These are phyloP conservation scores for Lordiphosa clarofinis DNA, from an alignment of 1,140 invertebrate species.

Conservation along the genomic window DNA sequence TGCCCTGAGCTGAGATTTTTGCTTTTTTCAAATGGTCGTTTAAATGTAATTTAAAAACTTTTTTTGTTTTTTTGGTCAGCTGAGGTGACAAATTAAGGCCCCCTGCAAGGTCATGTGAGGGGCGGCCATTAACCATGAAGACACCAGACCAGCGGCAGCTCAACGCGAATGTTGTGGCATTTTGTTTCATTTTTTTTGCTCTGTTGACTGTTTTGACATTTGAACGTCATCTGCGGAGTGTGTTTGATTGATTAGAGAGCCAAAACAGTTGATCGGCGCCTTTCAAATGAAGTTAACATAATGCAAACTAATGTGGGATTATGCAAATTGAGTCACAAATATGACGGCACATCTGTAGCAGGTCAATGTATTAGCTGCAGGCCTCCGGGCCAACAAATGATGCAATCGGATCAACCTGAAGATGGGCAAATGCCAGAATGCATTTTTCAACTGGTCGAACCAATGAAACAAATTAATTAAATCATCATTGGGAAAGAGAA, in stretches of 20 bases:
- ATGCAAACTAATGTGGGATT: slow-evolving; percentile 56
- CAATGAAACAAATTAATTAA: no score
- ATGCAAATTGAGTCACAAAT: slow-evolving; percentile 42
- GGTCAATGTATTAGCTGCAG: slow-evolving; percentile 39
- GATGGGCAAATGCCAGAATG: no score
- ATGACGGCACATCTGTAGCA: slow-evolving; percentile 7
- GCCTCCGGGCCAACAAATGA: slow-evolving; percentile 21
- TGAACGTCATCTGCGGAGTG: slow-evolving; percentile 20
- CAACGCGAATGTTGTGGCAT: slow-evolving; percentile 41
- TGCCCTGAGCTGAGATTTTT: slow-evolving; percentile 29
- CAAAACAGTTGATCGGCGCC: slow-evolving; percentile 35
- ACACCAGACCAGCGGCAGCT: neutral
- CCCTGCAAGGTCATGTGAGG: slow-evolving; percentile 68
- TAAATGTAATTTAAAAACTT: slow-evolving; percentile 67
- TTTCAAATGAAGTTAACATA: slow-evolving; percentile 40
- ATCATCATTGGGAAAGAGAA: no score
- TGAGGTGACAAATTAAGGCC: slow-evolving; percentile 71
- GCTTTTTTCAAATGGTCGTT: slow-evolving; percentile 42
- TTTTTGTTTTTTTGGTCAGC: slow-evolving; percentile 41
- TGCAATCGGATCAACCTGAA: slow-evolving; percentile 1
- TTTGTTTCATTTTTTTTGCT: slow-evolving; percentile 1
- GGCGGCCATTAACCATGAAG: slow-evolving; percentile 73
- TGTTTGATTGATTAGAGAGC: slow-evolving; percentile 63
- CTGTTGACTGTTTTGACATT: slow-evolving; percentile 32
- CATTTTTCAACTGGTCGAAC: no score